phyloP scores from a whole-genome alignment of 2,113 vertebrate species.

The Dermatemys mawii region DNA sequence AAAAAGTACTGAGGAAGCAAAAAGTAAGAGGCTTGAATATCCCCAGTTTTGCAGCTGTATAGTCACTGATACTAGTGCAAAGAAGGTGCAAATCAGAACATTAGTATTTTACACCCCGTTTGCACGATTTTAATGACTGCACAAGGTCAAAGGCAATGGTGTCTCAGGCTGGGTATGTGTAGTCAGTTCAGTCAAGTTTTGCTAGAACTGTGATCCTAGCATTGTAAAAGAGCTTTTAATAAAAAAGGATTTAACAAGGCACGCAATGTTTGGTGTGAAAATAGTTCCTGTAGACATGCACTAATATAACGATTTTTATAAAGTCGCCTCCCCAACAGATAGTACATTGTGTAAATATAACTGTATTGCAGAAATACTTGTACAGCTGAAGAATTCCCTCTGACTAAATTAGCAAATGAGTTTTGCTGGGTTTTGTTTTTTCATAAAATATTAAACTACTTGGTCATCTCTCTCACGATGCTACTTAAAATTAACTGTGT shows the following conservation, averaged over 20 bases:
- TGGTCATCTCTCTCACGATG: neutral
- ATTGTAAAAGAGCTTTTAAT: neutral
- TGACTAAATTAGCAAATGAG: neutral
- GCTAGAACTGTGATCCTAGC: neutral
- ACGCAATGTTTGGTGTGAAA: neutral
- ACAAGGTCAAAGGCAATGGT: neutral
- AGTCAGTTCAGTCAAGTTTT: neutral
- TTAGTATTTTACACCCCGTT: too few relatives aligned
- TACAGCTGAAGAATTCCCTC: neutral
- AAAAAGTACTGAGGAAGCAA: too few relatives aligned
- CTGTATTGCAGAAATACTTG: neutral
- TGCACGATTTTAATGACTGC: neutral
- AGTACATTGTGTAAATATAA: neutral
- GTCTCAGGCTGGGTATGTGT: neutral
- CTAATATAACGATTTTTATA: neutral
- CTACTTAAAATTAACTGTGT: neutral
- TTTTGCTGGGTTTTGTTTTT: neutral
- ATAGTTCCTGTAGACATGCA: neutral
- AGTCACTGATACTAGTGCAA: neutral
- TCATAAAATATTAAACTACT: neutral
- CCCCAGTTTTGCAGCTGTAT: neutral
- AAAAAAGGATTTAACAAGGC: neutral
- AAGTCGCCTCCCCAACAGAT: fast-evolving
- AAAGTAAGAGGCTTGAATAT: neutral
- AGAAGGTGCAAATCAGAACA: neutral